A percentile compares a stretch with the other conserved stretches of the same genome.
Evolutionary conservation across 2,797 vertebrate species (phyloP).

Genomic region (Hippopotamyrus pictus): DNA sequence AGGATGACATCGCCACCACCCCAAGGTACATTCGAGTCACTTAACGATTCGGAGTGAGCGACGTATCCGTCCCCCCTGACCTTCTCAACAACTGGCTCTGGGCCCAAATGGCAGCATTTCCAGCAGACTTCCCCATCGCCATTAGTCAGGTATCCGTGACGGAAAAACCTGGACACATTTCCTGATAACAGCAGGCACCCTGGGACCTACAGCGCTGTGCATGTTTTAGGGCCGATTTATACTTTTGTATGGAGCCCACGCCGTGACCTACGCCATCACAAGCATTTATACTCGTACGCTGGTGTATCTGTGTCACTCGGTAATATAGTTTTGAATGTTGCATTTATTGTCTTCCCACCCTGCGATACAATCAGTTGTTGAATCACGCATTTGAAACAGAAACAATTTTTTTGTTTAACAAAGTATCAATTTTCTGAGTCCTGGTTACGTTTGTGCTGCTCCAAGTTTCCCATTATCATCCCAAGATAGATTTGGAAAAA

Average conservation of each 20-base stretch:
- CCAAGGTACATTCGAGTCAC: neutral
- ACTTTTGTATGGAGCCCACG: neutral
- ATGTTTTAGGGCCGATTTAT: neutral
- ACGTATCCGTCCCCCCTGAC: neutral
- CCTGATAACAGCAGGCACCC: neutral
- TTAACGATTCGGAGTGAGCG: neutral
- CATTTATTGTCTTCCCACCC: neutral
- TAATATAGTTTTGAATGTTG: neutral
- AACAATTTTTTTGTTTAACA: neutral
- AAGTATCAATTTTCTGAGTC: neutral
- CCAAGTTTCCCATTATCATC: neutral
- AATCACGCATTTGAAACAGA: neutral
- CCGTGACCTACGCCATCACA: neutral
- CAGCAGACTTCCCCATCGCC: neutral
- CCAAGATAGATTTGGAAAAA: neutral
- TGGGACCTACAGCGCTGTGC: neutral
- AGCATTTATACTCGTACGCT: neutral
- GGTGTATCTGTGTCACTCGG: neutral
- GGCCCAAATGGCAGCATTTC: neutral
- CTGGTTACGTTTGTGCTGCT: neutral
- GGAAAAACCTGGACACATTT: neutral
- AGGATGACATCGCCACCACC: neutral
- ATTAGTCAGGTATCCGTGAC: neutral
- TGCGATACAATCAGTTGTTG: neutral
- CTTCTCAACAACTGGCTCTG: neutral